Evolutionary conservation across 2,797 vertebrate genomes (phyloP), one percentile per base, ranked within the genome.

Genomic region (Oreochromis mossambicus): DNA sequence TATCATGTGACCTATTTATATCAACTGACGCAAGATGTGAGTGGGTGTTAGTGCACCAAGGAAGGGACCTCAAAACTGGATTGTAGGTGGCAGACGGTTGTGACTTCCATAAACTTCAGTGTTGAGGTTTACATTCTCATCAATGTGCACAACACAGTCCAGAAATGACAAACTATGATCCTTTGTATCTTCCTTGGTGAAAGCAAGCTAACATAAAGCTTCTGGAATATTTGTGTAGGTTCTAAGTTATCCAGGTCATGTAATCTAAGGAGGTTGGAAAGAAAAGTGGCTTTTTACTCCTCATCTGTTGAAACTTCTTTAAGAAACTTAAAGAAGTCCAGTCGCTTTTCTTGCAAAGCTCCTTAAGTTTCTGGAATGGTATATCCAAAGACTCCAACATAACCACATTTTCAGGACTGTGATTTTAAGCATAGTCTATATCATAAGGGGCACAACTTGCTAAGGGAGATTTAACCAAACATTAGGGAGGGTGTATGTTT

Each of bases 321-420:
- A 36, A 63, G 32, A 63, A 63, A 63, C 32, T 12, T 63, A n/a
- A 63, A 63, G 32, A 63, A n/a, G 10, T 63, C 32, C 58, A 7
- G 17, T 0, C 1, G 1, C 58, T 36, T 63, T 63, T 63, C 58
- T 1, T 63, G 0, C 17, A 17, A 63, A 12, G 17, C 17, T 36
- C 58, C 32, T 63, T 63, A 63, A 36, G 58, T 36, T 38, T 38
- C 19, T 8, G 58, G 58, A 38, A 63, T 63, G 34, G 32, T 63
- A 63, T 63, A 63, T n/a, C 58, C 10, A 63, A 38, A 63, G 19
- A 34, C 6, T n/a, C 3, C 32, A 63, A 38, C n/a, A 36, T 13
- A 21, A 38, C 34, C 58, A 63, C 58, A 63, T 36, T 63, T 63
- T 63, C 58, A 63, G 19, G 56, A n/a, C 6, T 63, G 32, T 38